Conservation (phyloP, 2,888 invertebrate species). For the Noctua comes region DNA sequence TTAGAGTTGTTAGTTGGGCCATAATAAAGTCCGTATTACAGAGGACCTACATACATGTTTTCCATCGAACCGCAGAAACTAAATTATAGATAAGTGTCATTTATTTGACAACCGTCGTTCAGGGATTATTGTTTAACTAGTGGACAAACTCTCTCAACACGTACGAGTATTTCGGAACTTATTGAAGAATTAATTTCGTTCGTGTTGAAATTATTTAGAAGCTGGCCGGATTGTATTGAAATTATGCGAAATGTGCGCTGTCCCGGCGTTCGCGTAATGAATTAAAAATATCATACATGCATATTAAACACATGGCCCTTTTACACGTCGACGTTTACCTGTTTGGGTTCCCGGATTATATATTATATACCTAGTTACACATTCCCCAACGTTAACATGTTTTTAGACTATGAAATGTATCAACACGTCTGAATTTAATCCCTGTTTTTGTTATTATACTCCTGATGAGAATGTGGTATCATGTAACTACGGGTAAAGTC, state of each 20-base stretch:
- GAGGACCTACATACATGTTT: slow-evolving; percentile 16
- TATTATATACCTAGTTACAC: slow-evolving; percentile 19
- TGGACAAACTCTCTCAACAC: slow-evolving; percentile 34
- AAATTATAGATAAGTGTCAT: slow-evolving; percentile 50
- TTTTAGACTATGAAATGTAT: slow-evolving; percentile 28
- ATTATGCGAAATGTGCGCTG: slow-evolving; percentile 36
- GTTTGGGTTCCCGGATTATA: slow-evolving; percentile 18
- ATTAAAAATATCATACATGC: slow-evolving; percentile 42
- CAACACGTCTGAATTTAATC: slow-evolving; percentile 22
- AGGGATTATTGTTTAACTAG: slow-evolving; percentile 41
- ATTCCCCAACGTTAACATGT: slow-evolving; percentile 10
- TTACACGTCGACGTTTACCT: slow-evolving; percentile 25
- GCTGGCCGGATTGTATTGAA: slow-evolving; percentile 25
- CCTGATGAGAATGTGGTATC: slow-evolving; percentile 1
- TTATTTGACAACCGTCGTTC: slow-evolving; percentile 48
- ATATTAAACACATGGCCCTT: slow-evolving; percentile 34
- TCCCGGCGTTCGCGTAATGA: slow-evolving; percentile 23
- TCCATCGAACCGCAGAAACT: slow-evolving; percentile 16
- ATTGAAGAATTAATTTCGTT: slow-evolving; percentile 30
- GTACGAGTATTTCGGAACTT: slow-evolving; percentile 22
- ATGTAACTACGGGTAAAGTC: background rate
- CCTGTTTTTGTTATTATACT: slow-evolving; percentile 4
- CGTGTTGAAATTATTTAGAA: slow-evolving; percentile 21
- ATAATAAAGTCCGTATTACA: slow-evolving; percentile 22
- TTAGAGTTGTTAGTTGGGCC: slow-evolving; percentile 45